Evolutionary conservation across 2,888 invertebrate species (phyloP).

Genomic region (Drosophila crucigera): DNA sequence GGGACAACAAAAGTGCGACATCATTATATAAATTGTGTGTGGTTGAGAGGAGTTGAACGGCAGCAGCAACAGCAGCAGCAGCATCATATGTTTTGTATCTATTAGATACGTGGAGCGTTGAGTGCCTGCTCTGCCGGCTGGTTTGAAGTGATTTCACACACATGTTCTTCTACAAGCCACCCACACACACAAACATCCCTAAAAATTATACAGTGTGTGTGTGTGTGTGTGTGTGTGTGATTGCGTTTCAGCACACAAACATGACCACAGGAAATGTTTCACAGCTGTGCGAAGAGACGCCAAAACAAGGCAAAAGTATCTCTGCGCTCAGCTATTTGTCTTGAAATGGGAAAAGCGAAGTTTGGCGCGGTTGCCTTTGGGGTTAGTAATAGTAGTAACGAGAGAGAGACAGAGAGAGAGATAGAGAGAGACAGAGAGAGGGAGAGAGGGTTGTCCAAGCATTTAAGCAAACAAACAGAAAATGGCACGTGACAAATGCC

Average conservation of each 20-base stretch:
- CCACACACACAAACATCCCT: slow-evolving; percentile 4
- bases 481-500: slow-evolving; percentile 66
- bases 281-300: slow-evolving; percentile 63
- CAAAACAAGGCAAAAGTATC: slow-evolving; percentile 45
- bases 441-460: slow-evolving; percentile 29
- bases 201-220: neutral
- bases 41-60: neutral
- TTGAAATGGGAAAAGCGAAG: slow-evolving; percentile 13
- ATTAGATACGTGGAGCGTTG: slow-evolving; percentile 61
- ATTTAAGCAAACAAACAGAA: slow-evolving; percentile 44
- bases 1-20: slow-evolving; percentile 74
- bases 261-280: slow-evolving; percentile 76
- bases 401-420: neutral
- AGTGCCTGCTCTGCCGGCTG: slow-evolving; percentile 3
- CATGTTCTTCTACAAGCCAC: slow-evolving; percentile 51
- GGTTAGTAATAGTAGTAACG: neutral
- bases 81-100: slow-evolving; percentile 80
- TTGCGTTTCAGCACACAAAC: slow-evolving; percentile 54
- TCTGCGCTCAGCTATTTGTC: slow-evolving; percentile 64
- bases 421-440: neutral
- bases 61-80: slow-evolving; percentile 41
- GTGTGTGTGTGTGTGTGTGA: slow-evolving; percentile 9
- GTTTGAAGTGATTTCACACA: slow-evolving; percentile 78
- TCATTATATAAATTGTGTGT: slow-evolving; percentile 79
- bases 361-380: neutral